Percentiles rank a stretch among this genome's conserved stretches.
Conservation (phyloP, 2,888 invertebrate species). For the Ophion costatus region DNA sequence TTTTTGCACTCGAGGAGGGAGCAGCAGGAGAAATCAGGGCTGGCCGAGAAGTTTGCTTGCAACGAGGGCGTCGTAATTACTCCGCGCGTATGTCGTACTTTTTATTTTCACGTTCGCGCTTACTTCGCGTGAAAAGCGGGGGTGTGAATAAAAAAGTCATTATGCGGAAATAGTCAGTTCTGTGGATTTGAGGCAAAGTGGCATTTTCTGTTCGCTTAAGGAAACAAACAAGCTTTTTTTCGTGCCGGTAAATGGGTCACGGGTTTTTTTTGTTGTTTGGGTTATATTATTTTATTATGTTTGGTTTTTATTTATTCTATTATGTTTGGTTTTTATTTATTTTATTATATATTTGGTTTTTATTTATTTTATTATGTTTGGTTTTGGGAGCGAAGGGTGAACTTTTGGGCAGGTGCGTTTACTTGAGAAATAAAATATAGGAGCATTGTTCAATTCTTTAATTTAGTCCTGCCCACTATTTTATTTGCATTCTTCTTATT, state of each 20-base stretch:
- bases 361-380: no score
- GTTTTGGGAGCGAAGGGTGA: no score
- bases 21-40: background rate
- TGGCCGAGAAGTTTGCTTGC: background rate
- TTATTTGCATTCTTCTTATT: no score
- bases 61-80: slow-evolving; percentile 12
- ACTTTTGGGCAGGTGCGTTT: no score
- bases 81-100: background rate
- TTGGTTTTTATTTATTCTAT: no score
- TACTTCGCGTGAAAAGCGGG: background rate
- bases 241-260: background rate
- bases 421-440: no score
- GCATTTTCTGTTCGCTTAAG: background rate
- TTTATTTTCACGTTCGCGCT: background rate
- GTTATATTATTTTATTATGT: no score
- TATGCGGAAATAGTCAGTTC: background rate
- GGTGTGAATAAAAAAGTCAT: background rate
- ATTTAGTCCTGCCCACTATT: no score
- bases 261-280: background rate
- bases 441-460: no score
- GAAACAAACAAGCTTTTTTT: background rate
- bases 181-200: background rate
- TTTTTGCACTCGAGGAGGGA: background rate
- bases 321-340: no score
- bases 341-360: no score